Conservation (phyloP, 2,888 invertebrate species). For the Meiosimyza decipiens region DNA sequence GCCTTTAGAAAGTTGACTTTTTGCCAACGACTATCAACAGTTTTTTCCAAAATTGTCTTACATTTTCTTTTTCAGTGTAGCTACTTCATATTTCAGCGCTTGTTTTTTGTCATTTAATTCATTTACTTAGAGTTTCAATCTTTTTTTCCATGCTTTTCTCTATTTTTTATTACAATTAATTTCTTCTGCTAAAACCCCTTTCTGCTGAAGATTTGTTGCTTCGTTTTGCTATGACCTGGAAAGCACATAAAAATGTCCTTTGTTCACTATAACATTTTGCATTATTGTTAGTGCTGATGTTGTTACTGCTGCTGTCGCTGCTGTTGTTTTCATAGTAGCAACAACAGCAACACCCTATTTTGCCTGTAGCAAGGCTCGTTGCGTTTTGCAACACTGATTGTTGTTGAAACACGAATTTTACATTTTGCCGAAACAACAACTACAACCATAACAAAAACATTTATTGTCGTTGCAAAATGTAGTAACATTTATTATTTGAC, state of each 20-base stretch:
- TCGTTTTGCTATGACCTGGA: slow-evolving; percentile 28
- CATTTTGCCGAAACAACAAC: slow-evolving; percentile 17
- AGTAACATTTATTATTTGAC: too few species aligned
- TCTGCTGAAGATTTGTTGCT: slow-evolving; percentile 17
- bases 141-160: not conserved
- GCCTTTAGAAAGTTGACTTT: too few species aligned
- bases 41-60: not conserved
- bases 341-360: too few species aligned
- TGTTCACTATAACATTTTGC: not conserved
- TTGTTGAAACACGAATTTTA: slow-evolving; percentile 24
- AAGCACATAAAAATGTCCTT: slow-evolving; percentile 25
- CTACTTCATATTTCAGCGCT: not conserved
- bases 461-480: not conserved
- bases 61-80: not conserved
- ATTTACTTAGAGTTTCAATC: not conserved
- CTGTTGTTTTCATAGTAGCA: too few species aligned
- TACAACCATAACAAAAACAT: not conserved
- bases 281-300: too few species aligned
- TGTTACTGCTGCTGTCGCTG: too few species aligned
- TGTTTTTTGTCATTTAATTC: not conserved
- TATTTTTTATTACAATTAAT: slow-evolving; percentile 12
- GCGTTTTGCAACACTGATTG: slow-evolving; percentile 11
- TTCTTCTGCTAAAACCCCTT: not conserved
- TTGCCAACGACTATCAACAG: too few species aligned
- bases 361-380: slow-evolving; percentile 28